phyloP scores from a whole-genome alignment of 2,888 invertebrate species.

The Theretra japonica region DNA sequence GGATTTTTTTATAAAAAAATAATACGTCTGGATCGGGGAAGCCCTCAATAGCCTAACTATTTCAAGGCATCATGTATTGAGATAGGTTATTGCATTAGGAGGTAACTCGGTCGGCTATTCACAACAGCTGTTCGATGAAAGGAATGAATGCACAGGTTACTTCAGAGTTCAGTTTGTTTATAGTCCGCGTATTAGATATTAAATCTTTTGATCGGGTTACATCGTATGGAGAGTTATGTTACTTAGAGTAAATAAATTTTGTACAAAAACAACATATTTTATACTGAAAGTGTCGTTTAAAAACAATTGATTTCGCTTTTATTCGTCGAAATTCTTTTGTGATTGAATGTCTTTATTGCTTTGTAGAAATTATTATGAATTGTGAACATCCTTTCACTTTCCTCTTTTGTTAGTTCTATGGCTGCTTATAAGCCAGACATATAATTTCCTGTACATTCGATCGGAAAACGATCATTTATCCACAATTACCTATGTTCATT shows the following conservation, averaged over 20 bases:
- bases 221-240: background rate
- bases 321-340: background rate
- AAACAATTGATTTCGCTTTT: background rate
- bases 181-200: slow-evolving; percentile 2
- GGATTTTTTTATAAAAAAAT: slow-evolving; percentile 52
- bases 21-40: slow-evolving; percentile 69
- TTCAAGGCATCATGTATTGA: slow-evolving; percentile 70
- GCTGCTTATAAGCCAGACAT: background rate
- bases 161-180: slow-evolving; percentile 23
- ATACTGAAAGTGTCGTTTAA: background rate
- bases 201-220: slow-evolving; percentile 1
- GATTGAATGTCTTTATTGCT: background rate
- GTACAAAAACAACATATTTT: background rate
- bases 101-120: slow-evolving; percentile 66
- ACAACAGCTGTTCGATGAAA: slow-evolving; percentile 67
- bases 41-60: slow-evolving; percentile 69
- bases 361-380: background rate
- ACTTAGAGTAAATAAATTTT: background rate
- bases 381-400: background rate
- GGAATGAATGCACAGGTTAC: slow-evolving; percentile 25
- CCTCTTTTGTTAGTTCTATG: background rate
- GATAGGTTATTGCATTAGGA: slow-evolving; percentile 76
- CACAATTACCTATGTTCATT: background rate
- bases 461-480: background rate
- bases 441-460: background rate